phyloP scores from a whole-genome alignment of 2,113 vertebrate species.

The Ceyx melanurus region DNA sequence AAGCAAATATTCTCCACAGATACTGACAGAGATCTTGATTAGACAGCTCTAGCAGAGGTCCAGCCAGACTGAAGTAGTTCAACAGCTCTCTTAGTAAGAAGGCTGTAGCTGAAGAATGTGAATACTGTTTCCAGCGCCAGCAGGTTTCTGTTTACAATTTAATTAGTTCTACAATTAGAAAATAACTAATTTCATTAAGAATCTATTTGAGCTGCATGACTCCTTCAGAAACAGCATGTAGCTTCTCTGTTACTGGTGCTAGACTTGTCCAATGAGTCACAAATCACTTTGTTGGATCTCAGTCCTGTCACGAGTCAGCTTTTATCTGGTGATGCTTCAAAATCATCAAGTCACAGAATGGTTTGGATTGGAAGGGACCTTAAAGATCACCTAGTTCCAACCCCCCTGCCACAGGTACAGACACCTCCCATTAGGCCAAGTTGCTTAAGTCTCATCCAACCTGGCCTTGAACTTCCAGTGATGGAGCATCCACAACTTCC shows the following conservation, averaged over 20 bases:
- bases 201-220: background rate
- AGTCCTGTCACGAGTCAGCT: background rate
- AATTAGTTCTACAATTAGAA: conserved; percentile 5
- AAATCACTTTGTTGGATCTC: background rate
- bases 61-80: background rate
- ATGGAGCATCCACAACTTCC: no score
- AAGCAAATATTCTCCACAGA: background rate
- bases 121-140: background rate
- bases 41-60: background rate
- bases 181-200: background rate
- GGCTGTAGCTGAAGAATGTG: background rate
- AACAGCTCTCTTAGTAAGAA: background rate
- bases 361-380: no score
- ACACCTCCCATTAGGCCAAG: no score
- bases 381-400: no score
- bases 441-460: no score
- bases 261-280: background rate
- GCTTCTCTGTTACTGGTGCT: background rate
- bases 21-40: background rate
- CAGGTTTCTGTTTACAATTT: background rate
- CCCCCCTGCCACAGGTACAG: no score
- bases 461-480: no score
- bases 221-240: background rate
- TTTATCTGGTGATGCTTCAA: background rate
- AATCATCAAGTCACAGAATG: no score